Conservation (phyloP, 2,797 vertebrate genomes). For the Ctenosaura bakeri region DNA sequence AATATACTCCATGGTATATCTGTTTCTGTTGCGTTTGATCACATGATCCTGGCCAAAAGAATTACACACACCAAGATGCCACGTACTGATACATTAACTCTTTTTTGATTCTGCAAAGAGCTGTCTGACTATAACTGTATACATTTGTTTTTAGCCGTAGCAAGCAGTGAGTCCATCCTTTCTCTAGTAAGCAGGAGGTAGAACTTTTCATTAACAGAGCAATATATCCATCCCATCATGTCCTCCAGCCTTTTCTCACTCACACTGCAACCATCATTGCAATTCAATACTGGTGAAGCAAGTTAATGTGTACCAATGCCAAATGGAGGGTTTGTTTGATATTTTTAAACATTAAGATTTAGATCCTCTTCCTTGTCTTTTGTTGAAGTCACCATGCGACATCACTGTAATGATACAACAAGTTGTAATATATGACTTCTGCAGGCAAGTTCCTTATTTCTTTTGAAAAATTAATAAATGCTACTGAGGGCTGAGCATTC, state of each 20-base stretch:
- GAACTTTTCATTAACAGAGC: background rate
- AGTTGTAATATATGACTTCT: background rate
- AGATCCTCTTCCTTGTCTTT: background rate
- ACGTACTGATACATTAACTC: background rate
- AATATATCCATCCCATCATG: background rate
- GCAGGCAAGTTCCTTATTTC: background rate
- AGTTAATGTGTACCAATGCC: background rate
- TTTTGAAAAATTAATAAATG: background rate
- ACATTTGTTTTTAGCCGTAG: background rate
- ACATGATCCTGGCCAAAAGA: background rate
- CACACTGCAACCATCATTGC: background rate
- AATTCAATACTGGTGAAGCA: background rate
- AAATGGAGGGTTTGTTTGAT: background rate
- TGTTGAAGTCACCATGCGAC: background rate
- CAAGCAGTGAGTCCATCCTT: background rate
- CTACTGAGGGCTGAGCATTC: background rate
- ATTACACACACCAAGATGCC: background rate
- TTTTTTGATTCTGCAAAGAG: background rate
- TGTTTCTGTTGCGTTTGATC: background rate
- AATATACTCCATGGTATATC: background rate
- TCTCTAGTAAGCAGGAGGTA: background rate
- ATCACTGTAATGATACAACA: background rate
- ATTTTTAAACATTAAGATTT: background rate
- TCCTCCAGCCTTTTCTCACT: background rate
- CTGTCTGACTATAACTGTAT: background rate